Percentiles rank a stretch among this genome's conserved stretches.
These are phyloP conservation scores for Mormyrops boulengeri DNA, from an alignment of 2,797 vertebrate species.

Conservation along the genomic window DNA sequence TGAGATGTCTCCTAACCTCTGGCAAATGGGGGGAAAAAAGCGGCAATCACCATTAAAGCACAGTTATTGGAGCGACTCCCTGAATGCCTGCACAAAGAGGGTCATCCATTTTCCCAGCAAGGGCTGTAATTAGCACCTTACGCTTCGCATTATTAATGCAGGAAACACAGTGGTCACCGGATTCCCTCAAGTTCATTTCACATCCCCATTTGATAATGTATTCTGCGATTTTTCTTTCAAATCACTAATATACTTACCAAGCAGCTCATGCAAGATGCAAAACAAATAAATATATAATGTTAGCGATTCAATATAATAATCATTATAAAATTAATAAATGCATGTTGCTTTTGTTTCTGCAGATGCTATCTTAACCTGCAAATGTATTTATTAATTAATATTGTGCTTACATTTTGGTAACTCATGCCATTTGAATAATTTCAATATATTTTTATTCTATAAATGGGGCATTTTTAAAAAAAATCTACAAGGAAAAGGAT, in stretches of 20 bases:
- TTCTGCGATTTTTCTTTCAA: background rate
- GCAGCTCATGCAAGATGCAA: background rate
- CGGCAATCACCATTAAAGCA: background rate
- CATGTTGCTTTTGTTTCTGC: background rate
- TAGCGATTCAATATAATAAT: background rate
- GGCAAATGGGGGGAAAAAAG: background rate
- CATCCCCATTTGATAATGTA: slow-evolving; percentile 10
- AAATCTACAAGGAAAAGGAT: background rate
- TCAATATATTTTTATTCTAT: background rate
- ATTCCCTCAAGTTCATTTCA: slow-evolving; percentile 9
- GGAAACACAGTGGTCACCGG: background rate
- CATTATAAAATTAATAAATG: background rate
- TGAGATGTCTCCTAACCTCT: background rate
- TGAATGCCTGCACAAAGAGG: background rate
- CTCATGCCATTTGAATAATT: background rate
- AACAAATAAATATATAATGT: background rate
- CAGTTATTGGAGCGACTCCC: background rate
- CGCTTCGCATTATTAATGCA: background rate
- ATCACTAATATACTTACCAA: background rate
- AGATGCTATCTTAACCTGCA: background rate
- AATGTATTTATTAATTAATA: background rate
- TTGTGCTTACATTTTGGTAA: background rate
- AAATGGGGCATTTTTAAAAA: background rate
- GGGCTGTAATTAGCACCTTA: slow-evolving; percentile 15
- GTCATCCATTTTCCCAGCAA: background rate